phyloP scores from a whole-genome alignment of 1,140 invertebrate genomes.

The Pararge aegeria region DNA sequence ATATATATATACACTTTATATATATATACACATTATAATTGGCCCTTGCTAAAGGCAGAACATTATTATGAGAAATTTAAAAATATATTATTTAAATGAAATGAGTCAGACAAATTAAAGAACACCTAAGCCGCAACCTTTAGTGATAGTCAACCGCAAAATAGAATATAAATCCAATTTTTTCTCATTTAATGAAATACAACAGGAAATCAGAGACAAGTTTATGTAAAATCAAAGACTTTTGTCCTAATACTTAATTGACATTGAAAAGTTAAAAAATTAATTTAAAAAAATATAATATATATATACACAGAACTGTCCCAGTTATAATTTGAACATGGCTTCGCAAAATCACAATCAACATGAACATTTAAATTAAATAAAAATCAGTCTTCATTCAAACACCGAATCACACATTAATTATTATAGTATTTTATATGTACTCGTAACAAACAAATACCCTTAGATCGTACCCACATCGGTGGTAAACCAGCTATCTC shows the following conservation, averaged over 20 bases:
- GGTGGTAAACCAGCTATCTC: too few relatives aligned
- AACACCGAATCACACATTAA: conserved; percentile 20
- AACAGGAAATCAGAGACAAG: conserved; percentile 1
- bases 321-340: conserved; percentile 23
- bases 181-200: not conserved
- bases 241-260: conserved; percentile 9
- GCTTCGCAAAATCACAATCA: conserved; percentile 18
- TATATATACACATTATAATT: too few relatives aligned
- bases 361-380: conserved; percentile 20
- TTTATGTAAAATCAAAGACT: conserved; percentile 1
- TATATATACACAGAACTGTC: conserved; percentile 12
- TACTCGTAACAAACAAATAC: too few relatives aligned
- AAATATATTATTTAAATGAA: too few relatives aligned
- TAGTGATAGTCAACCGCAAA: too few relatives aligned
- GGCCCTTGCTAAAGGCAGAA: too few relatives aligned
- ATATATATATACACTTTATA: too few relatives aligned
- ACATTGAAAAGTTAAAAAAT: conserved; percentile 12
- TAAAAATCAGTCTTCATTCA: conserved; percentile 36
- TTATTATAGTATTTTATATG: conserved; percentile 8
- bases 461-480: too few relatives aligned
- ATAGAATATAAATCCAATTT: too few relatives aligned
- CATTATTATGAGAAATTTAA: too few relatives aligned
- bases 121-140: not conserved
- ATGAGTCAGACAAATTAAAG: not conserved
- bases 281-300: conserved; percentile 16